phyloP scores from a whole-genome alignment of 2,888 invertebrate species.

The Gymnocheta viridis region DNA sequence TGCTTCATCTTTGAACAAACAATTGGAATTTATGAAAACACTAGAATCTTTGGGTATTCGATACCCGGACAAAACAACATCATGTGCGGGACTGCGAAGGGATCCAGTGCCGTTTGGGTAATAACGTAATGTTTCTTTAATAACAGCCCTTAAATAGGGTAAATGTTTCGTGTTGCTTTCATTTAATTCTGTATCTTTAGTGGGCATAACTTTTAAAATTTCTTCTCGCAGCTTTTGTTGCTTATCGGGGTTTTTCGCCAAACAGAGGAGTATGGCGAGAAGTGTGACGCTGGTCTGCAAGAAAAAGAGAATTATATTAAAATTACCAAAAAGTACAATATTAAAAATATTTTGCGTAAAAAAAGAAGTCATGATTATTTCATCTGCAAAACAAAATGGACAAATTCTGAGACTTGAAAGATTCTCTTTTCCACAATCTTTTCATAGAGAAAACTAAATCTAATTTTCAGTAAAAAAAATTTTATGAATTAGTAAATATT shows the following conservation, averaged over 20 bases:
- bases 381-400: no score
- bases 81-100: slow-evolving; percentile 83
- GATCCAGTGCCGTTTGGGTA: slow-evolving; percentile 85
- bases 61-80: slow-evolving; percentile 86
- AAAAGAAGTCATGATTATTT: no score
- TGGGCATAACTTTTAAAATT: slow-evolving; percentile 81
- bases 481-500: no score
- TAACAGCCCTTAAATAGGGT: slow-evolving; percentile 87
- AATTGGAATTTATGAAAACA: slow-evolving; percentile 87
- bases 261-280: slow-evolving; percentile 84
- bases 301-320: neutral
- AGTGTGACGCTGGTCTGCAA: slow-evolving; percentile 84
- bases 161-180: slow-evolving; percentile 82
- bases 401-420: no score
- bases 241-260: slow-evolving; percentile 85
- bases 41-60: slow-evolving; percentile 85
- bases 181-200: slow-evolving; percentile 80
- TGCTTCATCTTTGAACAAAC: slow-evolving; percentile 83
- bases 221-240: slow-evolving; percentile 86
- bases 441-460: no score
- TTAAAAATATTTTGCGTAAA: neutral
- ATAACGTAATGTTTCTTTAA: slow-evolving; percentile 88
- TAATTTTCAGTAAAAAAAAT: no score
- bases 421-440: no score
- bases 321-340: neutral